Evolutionary conservation across 2,113 vertebrate species (phyloP), one percentile per base, ranked within the genome.

Genomic region (Hypanus sabinus): DNA sequence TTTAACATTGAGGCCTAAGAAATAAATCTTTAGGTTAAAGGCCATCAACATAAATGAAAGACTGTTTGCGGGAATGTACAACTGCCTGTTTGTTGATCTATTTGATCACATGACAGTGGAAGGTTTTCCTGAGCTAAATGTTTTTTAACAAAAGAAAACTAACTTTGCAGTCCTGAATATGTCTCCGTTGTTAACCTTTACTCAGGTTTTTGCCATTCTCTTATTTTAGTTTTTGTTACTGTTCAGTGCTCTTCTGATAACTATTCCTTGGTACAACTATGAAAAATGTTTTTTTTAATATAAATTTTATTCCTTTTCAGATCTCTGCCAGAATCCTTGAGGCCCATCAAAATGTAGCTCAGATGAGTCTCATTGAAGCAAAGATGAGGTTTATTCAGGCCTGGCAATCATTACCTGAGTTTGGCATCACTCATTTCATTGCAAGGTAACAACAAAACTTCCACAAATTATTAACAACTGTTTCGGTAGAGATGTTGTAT

Each of bases 311-410:
- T 93, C 38, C 55, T 95, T 87, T 88, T 94, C 96, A 99, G 99
- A 99, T 99, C 96, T 98, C 99, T 0, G 98, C 98, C 0, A 97
- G 99, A 95, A 99, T 99, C 95, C 96, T 99, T 94, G 99, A 99
- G 95, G 98, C 99, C 95, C 99, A 99, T 95, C 99, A 99, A 96
- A 99, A 99, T 30, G 99, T 99, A 65, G 98, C 98, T 68, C 99
- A 99, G 96, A 99, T 99, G 99, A 99, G 99, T 95, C 98, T 99
- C 36, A 99, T 99, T 70, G 99, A 99, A 96, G 99, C 99, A 94
- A 99, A 99, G 96, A 98, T 99, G 98, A 96, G 99, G 68, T 99
- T 99, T 93, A 99, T 99, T 68, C 99, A 99, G 95, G 99, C 99
- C 0, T 99, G 99, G 99, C 99, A 99, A 96, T 99, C 99, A 0